phyloP scores from a whole-genome alignment of 2,113 vertebrate species.

The Lampris megalopsis region DNA sequence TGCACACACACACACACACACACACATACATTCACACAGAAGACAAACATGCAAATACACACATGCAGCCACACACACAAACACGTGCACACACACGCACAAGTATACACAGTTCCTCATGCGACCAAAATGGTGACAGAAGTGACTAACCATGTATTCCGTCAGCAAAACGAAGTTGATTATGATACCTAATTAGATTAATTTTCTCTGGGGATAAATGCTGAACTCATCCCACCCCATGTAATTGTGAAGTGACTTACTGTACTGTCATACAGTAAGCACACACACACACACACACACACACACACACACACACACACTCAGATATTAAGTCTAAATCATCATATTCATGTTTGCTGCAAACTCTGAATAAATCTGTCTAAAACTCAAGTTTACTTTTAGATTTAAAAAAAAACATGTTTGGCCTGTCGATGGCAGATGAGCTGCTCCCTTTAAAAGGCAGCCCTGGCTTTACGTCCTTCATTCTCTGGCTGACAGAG shows the following conservation, averaged over 20 bases:
- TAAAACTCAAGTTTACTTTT: too few relatives aligned
- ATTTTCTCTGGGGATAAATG: neutral
- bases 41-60: slow-evolving; percentile 20
- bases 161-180: slow-evolving; percentile 9
- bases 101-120: neutral
- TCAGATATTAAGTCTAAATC: neutral
- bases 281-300: neutral
- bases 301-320: neutral
- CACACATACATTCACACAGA: slow-evolving; percentile 20
- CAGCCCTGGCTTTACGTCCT: slow-evolving; percentile 7
- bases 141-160: slow-evolving; percentile 9
- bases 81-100: slow-evolving; percentile 9
- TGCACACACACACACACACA: slow-evolving; percentile 7
- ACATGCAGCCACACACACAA: slow-evolving; percentile 2
- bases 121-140: neutral
- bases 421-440: neutral
- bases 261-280: neutral
- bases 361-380: too few relatives aligned
- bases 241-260: neutral
- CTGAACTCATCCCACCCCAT: neutral
- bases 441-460: neutral
- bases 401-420: neutral
- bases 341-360: too few relatives aligned
- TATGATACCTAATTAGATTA: slow-evolving; percentile 22
- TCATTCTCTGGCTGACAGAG: slow-evolving; percentile 12